phyloP scores from a whole-genome alignment of 2,888 invertebrate species.

The Hipparchia semele region DNA sequence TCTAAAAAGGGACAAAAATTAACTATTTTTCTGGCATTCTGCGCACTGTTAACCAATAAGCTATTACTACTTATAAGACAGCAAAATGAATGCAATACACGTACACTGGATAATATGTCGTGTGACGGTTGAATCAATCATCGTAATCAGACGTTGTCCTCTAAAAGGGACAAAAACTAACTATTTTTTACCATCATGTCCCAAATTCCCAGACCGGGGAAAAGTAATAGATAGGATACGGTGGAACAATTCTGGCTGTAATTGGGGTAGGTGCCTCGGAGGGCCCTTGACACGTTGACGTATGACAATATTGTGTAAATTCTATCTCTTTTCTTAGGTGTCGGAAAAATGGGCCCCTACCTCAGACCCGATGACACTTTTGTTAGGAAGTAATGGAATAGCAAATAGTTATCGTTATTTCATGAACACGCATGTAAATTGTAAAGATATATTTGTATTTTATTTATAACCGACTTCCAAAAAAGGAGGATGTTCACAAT shows the following conservation, averaged over 20 bases:
- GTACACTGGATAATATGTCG: conserved; percentile 32
- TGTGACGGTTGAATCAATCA: conserved; percentile 55
- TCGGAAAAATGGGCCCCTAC: conserved; percentile 16
- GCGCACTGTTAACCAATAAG: too few relatives aligned
- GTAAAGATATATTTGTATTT: neutral
- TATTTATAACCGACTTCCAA: neutral
- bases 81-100: conserved; percentile 32
- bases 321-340: conserved; percentile 50
- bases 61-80: neutral
- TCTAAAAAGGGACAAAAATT: conserved; percentile 41
- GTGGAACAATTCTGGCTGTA: conserved; percentile 74
- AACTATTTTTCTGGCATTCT: conserved; percentile 44
- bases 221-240: conserved; percentile 72
- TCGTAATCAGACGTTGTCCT: conserved; percentile 55
- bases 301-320: conserved; percentile 78
- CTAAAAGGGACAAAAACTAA: conserved; percentile 45
- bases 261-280: conserved; percentile 73
- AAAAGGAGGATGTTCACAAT: too few relatives aligned
- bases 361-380: conserved; percentile 17
- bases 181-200: conserved; percentile 63
- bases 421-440: neutral
- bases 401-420: conserved; percentile 18
- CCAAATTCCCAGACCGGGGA: conserved; percentile 63
- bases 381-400: conserved; percentile 17
- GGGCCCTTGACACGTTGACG: conserved; percentile 66